Base-by-base conservation (phyloP, 2,797 vertebrate species). In the Coregonus sp. region DNA sequence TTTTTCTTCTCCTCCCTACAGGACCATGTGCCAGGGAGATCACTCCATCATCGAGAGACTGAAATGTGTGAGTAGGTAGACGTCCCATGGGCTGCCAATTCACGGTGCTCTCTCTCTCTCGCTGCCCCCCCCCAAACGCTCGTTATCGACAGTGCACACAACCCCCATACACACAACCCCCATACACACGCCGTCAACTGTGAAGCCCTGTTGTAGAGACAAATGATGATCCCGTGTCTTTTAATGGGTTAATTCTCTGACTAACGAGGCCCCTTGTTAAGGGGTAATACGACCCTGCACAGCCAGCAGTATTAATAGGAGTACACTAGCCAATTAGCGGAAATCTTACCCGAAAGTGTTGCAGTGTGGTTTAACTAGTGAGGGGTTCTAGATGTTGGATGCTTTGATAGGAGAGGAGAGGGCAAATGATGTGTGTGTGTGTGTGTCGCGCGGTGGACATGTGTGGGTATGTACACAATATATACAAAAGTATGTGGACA, bases 31-130 rank as follows among this genome's bases (percentile, higher is more conserved):
- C 86, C 79, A 77, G 77, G 84, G 89, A 76, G 82, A 88, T 71
- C 79, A 80, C 89, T 94, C 92, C 82, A 89, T 94, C 88, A 91
- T 91, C 52, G 78, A 88, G 84, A 85, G 89, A 83, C 87, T 87
- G 89, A 92, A 94, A 92, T 87, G 90, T 91, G 91, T 86, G 88
- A 92, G 92, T 91, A 93, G 94, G 89, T 84, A 80, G 89, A 84
- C 81, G n/a, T 90, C 90, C 89, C 85, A 90, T 88, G 70, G 89
- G 88, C 91, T 85, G 81, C 88, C 76, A 79, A 86, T 85, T 88
- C 82, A 86, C 85, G 76, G 4, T 79, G 78, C 82, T 72, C 81
- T 67, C 82, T 67, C 82, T 70, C 78, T 54, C 54, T 20, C 18
- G 5, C 50, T 33, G 75, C 15, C 5, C 29, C 35, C 5, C 16